Evolutionary conservation across 1,140 invertebrate genomes (phyloP).

Genomic region (Caenorhabditis tropicalis): DNA sequence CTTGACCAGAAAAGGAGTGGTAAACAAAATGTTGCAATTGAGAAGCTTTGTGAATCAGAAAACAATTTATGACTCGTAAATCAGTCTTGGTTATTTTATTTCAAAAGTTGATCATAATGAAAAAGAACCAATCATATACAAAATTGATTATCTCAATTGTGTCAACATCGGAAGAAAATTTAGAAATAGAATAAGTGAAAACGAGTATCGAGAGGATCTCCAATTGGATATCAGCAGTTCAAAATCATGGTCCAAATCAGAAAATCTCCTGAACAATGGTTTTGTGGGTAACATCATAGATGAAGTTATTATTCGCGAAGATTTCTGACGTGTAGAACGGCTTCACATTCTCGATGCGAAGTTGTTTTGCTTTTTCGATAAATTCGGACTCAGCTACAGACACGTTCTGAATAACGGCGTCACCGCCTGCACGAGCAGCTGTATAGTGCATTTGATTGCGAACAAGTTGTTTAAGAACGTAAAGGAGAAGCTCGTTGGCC

Average conservation of each 20-base stretch:
- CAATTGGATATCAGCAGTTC: too few relatives aligned
- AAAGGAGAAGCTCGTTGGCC: conserved; percentile 93
- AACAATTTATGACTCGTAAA: too few relatives aligned
- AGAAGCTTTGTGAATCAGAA: too few relatives aligned
- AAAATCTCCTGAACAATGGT: conserved; percentile 80
- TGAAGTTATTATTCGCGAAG: conserved; percentile 88
- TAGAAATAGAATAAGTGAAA: neutral
- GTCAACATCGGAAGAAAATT: neutral
- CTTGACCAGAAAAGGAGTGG: too few relatives aligned
- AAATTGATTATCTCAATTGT: too few relatives aligned
- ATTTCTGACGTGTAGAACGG: conserved; percentile 90
- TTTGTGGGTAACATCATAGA: conserved; percentile 83
- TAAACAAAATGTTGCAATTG: too few relatives aligned
- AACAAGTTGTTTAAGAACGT: conserved; percentile 89
- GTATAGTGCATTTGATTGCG: conserved; percentile 88
- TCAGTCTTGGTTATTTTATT: too few relatives aligned
- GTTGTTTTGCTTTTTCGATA: conserved; percentile 86
- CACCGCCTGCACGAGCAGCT: conserved; percentile 73
- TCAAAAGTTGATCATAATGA: too few relatives aligned
- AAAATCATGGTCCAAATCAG: too few relatives aligned
- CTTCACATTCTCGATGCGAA: conserved; percentile 87
- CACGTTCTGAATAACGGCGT: conserved; percentile 75
- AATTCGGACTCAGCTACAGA: conserved; percentile 91
- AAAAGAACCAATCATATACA: too few relatives aligned
- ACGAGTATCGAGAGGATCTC: too few relatives aligned